phyloP scores from a whole-genome alignment of 1,140 invertebrate species.

The Lepeophtheirus salmonis region DNA sequence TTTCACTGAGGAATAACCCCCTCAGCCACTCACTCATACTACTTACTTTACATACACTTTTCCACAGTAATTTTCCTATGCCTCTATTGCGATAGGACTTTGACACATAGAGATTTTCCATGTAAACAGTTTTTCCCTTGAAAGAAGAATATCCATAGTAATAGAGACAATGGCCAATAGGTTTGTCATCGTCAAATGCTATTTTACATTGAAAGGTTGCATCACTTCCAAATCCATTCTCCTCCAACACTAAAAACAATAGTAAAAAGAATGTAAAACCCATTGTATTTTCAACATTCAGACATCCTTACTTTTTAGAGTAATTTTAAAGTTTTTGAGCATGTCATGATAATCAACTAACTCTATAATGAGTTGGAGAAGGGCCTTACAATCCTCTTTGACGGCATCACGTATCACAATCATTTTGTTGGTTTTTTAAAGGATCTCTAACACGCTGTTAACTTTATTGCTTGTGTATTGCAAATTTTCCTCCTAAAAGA shows the following conservation, averaged over 20 bases:
- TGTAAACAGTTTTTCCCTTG: slow-evolving; percentile 24
- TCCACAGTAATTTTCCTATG: slow-evolving; percentile 14
- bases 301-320: not conserved
- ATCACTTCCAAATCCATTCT: not conserved
- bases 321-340: not conserved
- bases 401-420: not conserved
- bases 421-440: no score
- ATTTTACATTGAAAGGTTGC: not conserved
- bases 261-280: not conserved
- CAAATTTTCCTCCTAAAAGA: no score
- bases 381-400: not conserved
- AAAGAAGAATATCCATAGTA: slow-evolving; percentile 23
- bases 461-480: no score
- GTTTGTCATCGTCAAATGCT: not conserved
- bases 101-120: slow-evolving; percentile 21
- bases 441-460: no score
- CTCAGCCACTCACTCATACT: no score
- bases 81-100: slow-evolving; percentile 11
- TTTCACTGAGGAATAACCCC: no score
- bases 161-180: slow-evolving; percentile 1
- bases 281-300: not conserved
- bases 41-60: slow-evolving; percentile 9
- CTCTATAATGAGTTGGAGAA: not conserved
- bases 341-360: not conserved
- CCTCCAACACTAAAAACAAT: not conserved